These are phyloP conservation scores for Habrosyne pyritoides DNA, from an alignment of 2,888 invertebrate species.

Conservation along the genomic window DNA sequence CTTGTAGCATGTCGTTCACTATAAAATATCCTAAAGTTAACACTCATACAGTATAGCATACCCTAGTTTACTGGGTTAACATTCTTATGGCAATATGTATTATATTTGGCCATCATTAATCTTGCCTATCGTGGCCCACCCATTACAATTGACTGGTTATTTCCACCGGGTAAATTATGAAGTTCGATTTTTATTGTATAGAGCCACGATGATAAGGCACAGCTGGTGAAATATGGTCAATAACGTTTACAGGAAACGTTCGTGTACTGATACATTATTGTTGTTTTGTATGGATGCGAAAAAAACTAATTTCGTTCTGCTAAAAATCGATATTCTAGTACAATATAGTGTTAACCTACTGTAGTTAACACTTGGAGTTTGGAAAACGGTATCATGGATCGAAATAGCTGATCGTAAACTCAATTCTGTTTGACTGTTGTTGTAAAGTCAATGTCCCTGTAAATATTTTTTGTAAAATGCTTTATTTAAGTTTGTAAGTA, in stretches of 20 bases:
- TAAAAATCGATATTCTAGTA: background rate
- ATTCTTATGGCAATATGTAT: constrained; percentile 46
- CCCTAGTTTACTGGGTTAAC: background rate
- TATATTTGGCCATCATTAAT: constrained; percentile 61
- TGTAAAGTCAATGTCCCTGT: too few species aligned
- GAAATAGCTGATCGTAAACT: background rate
- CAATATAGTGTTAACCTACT: background rate
- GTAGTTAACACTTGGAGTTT: background rate
- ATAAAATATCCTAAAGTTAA: too few species aligned
- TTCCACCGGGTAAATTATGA: constrained; percentile 53
- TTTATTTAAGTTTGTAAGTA: too few species aligned
- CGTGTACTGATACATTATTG: constrained; percentile 31
- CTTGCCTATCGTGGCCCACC: constrained; percentile 52
- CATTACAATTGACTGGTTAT: constrained; percentile 61
- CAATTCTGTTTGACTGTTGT: background rate
- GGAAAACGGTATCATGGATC: background rate
- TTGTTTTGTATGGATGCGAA: background rate
- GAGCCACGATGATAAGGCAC: constrained; percentile 34
- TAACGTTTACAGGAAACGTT: constrained; percentile 30
- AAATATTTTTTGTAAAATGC: background rate
- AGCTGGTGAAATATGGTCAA: constrained; percentile 27
- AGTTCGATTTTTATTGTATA: constrained; percentile 43
- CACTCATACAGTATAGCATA: background rate
- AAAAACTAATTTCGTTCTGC: background rate
- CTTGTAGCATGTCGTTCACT: too few species aligned